phyloP scores from a whole-genome alignment of 2,888 invertebrate species.

The Chloroclystis v-ata region DNA sequence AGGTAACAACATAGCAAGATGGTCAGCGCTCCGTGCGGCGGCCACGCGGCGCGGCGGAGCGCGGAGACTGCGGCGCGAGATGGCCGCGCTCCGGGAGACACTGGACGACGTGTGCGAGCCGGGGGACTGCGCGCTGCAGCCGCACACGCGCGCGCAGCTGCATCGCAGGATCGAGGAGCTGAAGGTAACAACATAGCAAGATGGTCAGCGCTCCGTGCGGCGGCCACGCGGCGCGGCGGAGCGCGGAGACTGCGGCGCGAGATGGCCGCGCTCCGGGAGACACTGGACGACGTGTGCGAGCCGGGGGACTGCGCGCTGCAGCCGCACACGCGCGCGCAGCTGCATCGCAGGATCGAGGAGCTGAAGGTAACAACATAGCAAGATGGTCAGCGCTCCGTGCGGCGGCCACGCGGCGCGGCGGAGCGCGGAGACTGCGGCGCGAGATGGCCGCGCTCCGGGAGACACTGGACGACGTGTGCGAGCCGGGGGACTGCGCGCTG shows the following conservation, averaged over 20 bases:
- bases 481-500: conserved; percentile 77
- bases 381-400: no score
- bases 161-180: conserved; percentile 54
- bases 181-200: conserved; percentile 42
- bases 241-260: conserved; percentile 79
- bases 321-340: conserved; percentile 63
- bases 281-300: conserved; percentile 79
- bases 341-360: conserved; percentile 50
- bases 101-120: conserved; percentile 80
- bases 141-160: conserved; percentile 58
- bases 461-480: conserved; percentile 79
- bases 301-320: conserved; percentile 78
- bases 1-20: conserved; percentile 38
- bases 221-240: conserved; percentile 63
- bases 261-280: conserved; percentile 78
- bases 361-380: conserved; percentile 47
- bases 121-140: conserved; percentile 77
- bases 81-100: conserved; percentile 78
- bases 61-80: conserved; percentile 78
- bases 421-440: conserved; percentile 75
- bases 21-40: no score
- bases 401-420: conserved; percentile 64
- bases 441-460: conserved; percentile 80
- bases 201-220: no score
- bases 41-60: conserved; percentile 66